Conservation (phyloP, 1,140 invertebrate species). For the Hestina assimilis region DNA sequence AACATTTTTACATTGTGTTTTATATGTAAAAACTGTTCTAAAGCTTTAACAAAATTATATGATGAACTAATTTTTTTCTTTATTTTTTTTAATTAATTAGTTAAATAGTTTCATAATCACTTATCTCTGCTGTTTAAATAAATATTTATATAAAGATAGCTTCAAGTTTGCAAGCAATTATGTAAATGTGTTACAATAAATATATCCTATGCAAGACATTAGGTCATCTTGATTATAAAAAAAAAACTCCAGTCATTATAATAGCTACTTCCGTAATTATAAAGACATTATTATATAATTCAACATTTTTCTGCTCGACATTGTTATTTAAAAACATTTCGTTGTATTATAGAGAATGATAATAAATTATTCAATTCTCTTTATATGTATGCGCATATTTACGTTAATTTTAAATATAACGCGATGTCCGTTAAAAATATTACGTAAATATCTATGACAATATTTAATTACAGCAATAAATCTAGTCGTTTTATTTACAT, state of each 20-base stretch:
- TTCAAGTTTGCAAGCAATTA: too few relatives aligned
- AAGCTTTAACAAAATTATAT: too few relatives aligned
- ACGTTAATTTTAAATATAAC: constrained; percentile 9
- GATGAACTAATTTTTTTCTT: too few relatives aligned
- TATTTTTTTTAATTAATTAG: too few relatives aligned
- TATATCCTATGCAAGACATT: too few relatives aligned
- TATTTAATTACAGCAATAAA: background rate
- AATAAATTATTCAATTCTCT: background rate
- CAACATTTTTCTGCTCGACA: background rate
- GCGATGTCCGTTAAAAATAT: background rate
- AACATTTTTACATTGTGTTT: too few relatives aligned
- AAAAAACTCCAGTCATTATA: background rate
- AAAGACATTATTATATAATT: constrained; percentile 13
- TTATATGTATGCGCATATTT: constrained; percentile 12
- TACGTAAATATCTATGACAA: background rate
- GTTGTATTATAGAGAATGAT: background rate
- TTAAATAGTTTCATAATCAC: too few relatives aligned
- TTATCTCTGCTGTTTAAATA: too few relatives aligned
- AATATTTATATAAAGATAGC: too few relatives aligned
- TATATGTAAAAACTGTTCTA: too few relatives aligned
- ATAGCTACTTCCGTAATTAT: constrained; percentile 6
- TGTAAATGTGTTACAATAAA: too few relatives aligned
- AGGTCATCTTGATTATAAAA: background rate
- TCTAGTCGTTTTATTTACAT: too few relatives aligned
- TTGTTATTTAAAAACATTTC: background rate